Percentiles rank a stretch among this genome's conserved stretches.
phyloP scores from a whole-genome alignment of 2,113 vertebrate species.

The Poecilia latipinna region DNA sequence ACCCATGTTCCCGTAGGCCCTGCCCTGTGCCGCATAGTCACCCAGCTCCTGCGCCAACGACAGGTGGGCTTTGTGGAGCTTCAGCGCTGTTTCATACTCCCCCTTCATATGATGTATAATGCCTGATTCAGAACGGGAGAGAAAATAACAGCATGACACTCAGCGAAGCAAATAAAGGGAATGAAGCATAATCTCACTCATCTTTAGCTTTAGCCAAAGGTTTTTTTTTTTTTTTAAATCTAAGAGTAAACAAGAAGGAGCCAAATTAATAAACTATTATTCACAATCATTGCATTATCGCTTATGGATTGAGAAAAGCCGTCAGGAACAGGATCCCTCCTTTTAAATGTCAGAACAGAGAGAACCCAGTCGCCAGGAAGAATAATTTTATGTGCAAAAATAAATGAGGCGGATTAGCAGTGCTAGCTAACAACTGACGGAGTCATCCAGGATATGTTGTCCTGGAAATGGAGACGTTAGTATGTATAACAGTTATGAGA shows the following conservation, averaged over 20 bases:
- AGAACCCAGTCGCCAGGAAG: too few species aligned
- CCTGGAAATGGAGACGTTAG: too few species aligned
- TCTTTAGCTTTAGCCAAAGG: too few species aligned
- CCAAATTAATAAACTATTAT: background rate
- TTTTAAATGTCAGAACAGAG: too few species aligned
- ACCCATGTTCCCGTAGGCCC: conserved; percentile 97
- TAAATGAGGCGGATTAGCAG: too few species aligned
- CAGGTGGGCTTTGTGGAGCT: conserved; percentile 91
- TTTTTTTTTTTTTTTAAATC: too few species aligned
- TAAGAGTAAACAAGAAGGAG: background rate
- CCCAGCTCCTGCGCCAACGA: conserved; percentile 91
- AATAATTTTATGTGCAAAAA: too few species aligned
- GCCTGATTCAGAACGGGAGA: conserved; percentile 72
- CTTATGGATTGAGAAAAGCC: background rate
- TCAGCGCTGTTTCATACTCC: conserved; percentile 89
- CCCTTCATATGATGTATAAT: conserved; percentile 98
- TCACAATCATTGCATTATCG: background rate
- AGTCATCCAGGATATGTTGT: too few species aligned
- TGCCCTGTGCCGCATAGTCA: conserved; percentile 91
- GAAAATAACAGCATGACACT: background rate
- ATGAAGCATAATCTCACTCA: background rate
- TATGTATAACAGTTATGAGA: too few species aligned
- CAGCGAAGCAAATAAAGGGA: background rate
- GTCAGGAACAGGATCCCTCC: background rate
- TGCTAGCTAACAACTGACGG: too few species aligned